A percentile compares a stretch with the other conserved stretches of the same genome.
These are phyloP conservation scores for Adelphocoris suturalis DNA, from an alignment of 2,888 invertebrate species.

Conservation along the genomic window DNA sequence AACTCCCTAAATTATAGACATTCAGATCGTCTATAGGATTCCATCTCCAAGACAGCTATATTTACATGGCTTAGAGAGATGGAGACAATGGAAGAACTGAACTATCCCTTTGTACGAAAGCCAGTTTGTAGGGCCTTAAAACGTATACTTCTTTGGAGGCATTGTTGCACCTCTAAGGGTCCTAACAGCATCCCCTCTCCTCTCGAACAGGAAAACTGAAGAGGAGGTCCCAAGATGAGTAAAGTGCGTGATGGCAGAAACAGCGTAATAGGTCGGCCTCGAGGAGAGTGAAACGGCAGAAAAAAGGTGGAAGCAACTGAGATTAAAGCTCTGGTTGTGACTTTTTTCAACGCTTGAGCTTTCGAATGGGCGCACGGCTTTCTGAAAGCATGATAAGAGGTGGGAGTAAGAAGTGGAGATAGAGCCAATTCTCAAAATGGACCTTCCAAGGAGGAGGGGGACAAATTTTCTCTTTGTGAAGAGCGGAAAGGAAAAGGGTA, in stretches of 20 bases:
- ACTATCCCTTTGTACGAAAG: too few relatives aligned
- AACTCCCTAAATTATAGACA: too few relatives aligned
- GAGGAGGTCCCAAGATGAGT: neutral
- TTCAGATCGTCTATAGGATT: too few relatives aligned
- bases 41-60: too few relatives aligned
- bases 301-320: neutral
- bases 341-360: slow-evolving; percentile 19
- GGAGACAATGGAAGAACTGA: too few relatives aligned
- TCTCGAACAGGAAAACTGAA: neutral
- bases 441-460: slow-evolving; percentile 18
- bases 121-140: too few relatives aligned
- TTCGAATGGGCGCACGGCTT: slow-evolving; percentile 31
- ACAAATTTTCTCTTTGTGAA: slow-evolving; percentile 4
- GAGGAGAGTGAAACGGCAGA: neutral
- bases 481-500: neutral
- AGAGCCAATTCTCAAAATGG: slow-evolving; percentile 39
- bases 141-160: too few relatives aligned
- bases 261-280: neutral
- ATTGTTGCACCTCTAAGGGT: too few relatives aligned
- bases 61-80: too few relatives aligned
- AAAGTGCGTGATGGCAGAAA: slow-evolving; percentile 13
- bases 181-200: neutral
- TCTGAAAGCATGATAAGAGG: slow-evolving; percentile 6
- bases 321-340: slow-evolving; percentile 15
- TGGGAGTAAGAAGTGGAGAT: neutral